Base-by-base conservation (phyloP, 2,113 vertebrate genomes). In the Apteryx mantelli region DNA sequence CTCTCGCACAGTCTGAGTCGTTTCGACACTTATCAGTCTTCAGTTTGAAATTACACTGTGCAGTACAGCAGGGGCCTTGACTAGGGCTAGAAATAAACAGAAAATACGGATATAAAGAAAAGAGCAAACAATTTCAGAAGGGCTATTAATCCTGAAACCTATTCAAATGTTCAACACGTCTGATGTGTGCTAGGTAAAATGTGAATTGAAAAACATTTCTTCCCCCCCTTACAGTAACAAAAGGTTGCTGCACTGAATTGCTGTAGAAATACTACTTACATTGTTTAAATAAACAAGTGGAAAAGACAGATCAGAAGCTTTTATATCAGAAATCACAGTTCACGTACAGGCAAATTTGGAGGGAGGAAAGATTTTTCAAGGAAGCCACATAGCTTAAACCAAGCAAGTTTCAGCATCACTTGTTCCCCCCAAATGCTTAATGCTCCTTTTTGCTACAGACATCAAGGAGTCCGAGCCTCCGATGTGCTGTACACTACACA, bases 1-100 rank as follows among this genome's bases (percentile, higher is more conserved):
- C 92, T 30, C 84, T 75, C 2, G 99, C 99, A 96, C 99, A 99
- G 64, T 99, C 99, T 0, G 99, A 99, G 69, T 98, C 99, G 3
- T 86, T 83, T 65, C 99, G 98, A 84, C 99, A 99, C 48, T 93
- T 98, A 2, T 98, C 98, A 16, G 25, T 92, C 40, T 19, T 70
- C 4, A 38, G 71, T 89, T 98, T 99, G 93, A 98, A 99, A 5
- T 3, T 11, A 48, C 99, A 99, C 25, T 91, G 14, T 4, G 82
- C 5, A 60, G 98, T 99, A 94, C 99, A 99, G 88, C 99, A 99
- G 0, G 99, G 99, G 42, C 99, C 99, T 97, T 99, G 99, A 94
- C 99, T 99, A 50, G 99, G 99, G 94, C 99, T 99, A 91, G 1
- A 95, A 89, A 89, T 64, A 86, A 90, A 46, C n/a, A 74, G 22